Evolutionary conservation across 2,888 invertebrate species (phyloP), one percentile per base, ranked within the genome.

Genomic region (Eurois occulta): DNA sequence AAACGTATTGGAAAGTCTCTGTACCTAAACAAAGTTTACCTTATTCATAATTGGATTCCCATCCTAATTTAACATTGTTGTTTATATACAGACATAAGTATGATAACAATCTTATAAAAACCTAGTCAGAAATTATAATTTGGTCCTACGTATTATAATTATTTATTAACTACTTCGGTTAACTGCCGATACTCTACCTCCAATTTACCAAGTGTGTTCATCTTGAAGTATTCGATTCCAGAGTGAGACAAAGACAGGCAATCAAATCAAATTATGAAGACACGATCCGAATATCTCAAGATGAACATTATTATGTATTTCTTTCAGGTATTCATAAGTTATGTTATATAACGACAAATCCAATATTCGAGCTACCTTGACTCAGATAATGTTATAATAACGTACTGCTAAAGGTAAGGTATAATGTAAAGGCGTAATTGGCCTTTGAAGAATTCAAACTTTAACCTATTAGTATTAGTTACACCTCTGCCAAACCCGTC

Each of bases 351-450:
- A 52, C 16, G 35, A 43, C 32, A 28, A 64, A 43, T 52, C 64
- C 58, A 66, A 66, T 58, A 66, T 46, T 66, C 28, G 66, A 24
- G 43, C 3, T 35, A 55, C 38, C 43, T 38, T 65, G 21, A 1
- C 10, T 21, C 60, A 35, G 8, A n/a, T n/a, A 52, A n/a, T 52
- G 52, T n/a, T 52, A n/a, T 55, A n/a, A 13, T 55, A n/a, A n/a
- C 24, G 1, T 24, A 46, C 18, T 52, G 8, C 11, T 11, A 52
- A 4, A 4, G 52, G 52, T 41, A 3, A 38, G 38, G 38, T 18
- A 11, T 67, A 48, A 6, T 5, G 43, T 55, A 55, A n/a, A 55
- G 8, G 11, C 60, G 11, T 62, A 77, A 77, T 67, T 77, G 24
- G 21, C 24, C 52, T 52, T 77, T 66, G 32, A 2, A 48, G 24